Base-by-base conservation (phyloP, 2,797 vertebrate species). In the Cephalopachus bancanus region DNA sequence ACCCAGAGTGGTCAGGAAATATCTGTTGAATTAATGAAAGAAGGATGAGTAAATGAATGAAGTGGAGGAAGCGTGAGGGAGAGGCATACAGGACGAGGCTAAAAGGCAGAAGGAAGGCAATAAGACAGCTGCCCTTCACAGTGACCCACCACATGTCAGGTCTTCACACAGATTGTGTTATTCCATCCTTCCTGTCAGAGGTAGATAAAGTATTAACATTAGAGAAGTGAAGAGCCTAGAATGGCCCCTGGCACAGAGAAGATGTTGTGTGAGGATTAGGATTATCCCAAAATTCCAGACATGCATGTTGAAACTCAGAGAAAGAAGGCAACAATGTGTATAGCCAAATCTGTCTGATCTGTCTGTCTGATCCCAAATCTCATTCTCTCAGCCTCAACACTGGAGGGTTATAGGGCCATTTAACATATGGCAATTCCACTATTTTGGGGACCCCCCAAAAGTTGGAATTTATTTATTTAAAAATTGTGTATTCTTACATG, bases 61-160 rank as follows among this genome's bases (percentile, higher is more conserved):
- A 53, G 20, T 11, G 19, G 65, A 76, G 51, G 33, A 44, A 9
- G 17, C 4, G 24, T 60, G 76, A 24, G 4, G 30, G 33, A 51
- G 15, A 80, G 62, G 33, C 67, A 10, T 0, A 30, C 8, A 37
- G 19, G 22, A 51, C 33, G 71, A 59, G 9, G 5, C 6, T 20
- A 49, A 37, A 19, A 15, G 55, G 22, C n/a, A n/a, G 33, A 30
- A 62, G 1, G 22, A 5, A 64, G 24, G 75, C n/a, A 60, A 1
- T 8, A n/a, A 22, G 4, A 24, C 3, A 59, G 33, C 33, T 55
- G 5, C 14, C 1, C 2, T 5, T 8, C 3, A 17, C 7, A 7
- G 10, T 16, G 4, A 3, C 44, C 65, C 14, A 1, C 28, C 16
- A 5, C 3, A 8, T 19, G 17, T 59, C 33, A 12, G n/a, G 17